phyloP scores from a whole-genome alignment of 2,888 invertebrate species.

The Orthosia cruda region DNA sequence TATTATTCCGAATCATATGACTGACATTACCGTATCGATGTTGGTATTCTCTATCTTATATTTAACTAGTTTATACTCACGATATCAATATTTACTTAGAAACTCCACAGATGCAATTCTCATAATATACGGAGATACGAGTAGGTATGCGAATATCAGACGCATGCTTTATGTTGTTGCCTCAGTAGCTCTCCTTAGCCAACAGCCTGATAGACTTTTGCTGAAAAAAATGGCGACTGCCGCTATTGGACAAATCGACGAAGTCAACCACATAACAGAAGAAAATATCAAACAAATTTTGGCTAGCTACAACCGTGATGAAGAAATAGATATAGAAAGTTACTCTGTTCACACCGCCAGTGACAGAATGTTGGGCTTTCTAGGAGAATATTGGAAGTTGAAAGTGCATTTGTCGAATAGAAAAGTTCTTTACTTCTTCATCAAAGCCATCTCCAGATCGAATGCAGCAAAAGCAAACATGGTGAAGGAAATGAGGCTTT shows the following conservation, averaged over 20 bases:
- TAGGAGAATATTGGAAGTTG: slow-evolving; percentile 87
- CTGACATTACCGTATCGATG: slow-evolving; percentile 13
- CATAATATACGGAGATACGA: slow-evolving; percentile 14
- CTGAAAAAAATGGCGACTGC: slow-evolving; percentile 41
- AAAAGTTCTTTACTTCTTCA: slow-evolving; percentile 79
- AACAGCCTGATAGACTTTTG: background rate
- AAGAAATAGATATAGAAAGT: slow-evolving; percentile 69
- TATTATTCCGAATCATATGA: slow-evolving; percentile 1
- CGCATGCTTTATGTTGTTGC: background rate
- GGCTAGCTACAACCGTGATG: slow-evolving; percentile 68
- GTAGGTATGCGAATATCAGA: slow-evolving; percentile 8
- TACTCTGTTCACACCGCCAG: slow-evolving; percentile 81
- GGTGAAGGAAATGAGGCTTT: slow-evolving; percentile 82
- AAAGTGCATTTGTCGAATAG: slow-evolving; percentile 73
- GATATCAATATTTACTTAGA: slow-evolving; percentile 50
- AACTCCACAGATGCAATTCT: slow-evolving; percentile 11
- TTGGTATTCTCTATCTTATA: slow-evolving; percentile 26
- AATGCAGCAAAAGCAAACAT: slow-evolving; percentile 86
- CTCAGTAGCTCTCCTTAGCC: background rate
- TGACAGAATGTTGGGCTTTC: slow-evolving; percentile 87
- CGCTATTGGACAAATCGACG: slow-evolving; percentile 3
- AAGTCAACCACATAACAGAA: slow-evolving; percentile 71
- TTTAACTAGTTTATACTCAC: slow-evolving; percentile 37
- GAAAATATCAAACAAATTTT: slow-evolving; percentile 79
- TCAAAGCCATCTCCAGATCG: slow-evolving; percentile 82